Conservation (phyloP, 2,888 invertebrate genomes). For the Craniophora ligustri region DNA sequence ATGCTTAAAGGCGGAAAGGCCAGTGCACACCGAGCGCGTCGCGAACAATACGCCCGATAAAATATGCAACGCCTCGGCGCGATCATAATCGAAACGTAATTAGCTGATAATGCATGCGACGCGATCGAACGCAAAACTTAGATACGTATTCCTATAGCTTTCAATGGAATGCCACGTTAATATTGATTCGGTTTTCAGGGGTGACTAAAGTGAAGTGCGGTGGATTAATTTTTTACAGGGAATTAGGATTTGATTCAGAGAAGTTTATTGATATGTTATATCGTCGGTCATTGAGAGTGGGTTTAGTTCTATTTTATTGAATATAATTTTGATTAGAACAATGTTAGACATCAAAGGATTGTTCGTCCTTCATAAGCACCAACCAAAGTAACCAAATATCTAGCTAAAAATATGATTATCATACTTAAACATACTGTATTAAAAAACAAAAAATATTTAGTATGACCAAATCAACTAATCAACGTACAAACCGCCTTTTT, state of each 20-base stretch:
- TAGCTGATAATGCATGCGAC: slow-evolving; percentile 64
- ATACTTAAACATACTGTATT: too few relatives aligned
- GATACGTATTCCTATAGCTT: slow-evolving; percentile 29
- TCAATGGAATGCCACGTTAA: slow-evolving; percentile 20
- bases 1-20: slow-evolving; percentile 55
- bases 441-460: not conserved
- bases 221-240: not conserved
- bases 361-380: too few relatives aligned
- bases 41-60: slow-evolving; percentile 63
- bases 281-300: too few relatives aligned
- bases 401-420: too few relatives aligned
- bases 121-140: slow-evolving; percentile 48
- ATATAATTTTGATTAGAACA: too few relatives aligned
- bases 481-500: slow-evolving; percentile 2
- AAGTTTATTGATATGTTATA: too few relatives aligned
- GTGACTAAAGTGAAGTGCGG: slow-evolving; percentile 1
- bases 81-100: slow-evolving; percentile 70
- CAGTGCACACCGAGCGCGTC: slow-evolving; percentile 51
- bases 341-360: too few relatives aligned
- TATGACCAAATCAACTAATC: not conserved
- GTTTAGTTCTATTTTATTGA: too few relatives aligned
- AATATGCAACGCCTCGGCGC: slow-evolving; percentile 67
- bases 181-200: slow-evolving; percentile 14
- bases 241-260: not conserved
- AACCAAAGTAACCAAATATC: too few relatives aligned